Evolutionary conservation across 2,113 vertebrate genomes (phyloP).

Genomic region (Romanogobio albipinnatus): DNA sequence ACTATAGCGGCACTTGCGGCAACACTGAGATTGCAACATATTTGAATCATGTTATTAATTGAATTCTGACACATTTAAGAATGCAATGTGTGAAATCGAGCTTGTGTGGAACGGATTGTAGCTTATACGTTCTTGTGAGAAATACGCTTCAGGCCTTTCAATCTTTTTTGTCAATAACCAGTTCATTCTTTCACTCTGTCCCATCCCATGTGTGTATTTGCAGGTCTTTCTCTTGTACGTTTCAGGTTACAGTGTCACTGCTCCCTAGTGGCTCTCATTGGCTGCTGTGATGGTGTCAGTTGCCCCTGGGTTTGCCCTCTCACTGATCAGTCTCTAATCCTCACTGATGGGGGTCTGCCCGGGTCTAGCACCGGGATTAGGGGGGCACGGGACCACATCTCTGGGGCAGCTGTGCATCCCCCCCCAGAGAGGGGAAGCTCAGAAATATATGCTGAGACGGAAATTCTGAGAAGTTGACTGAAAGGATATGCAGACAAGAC

Average conservation of each 20-base stretch:
- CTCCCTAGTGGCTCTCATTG: slow-evolving; percentile 12
- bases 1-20: neutral
- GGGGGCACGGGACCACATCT: slow-evolving; percentile 36
- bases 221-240: slow-evolving; percentile 25
- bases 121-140: neutral
- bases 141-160: neutral
- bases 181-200: neutral
- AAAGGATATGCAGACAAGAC: neutral
- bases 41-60: neutral
- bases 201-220: neutral
- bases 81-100: neutral
- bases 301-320: slow-evolving; percentile 42
- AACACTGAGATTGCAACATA: neutral
- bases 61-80: neutral
- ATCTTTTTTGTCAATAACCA: neutral
- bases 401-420: slow-evolving; percentile 15
- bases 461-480: neutral
- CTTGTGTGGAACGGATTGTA: no score
- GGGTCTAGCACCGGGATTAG: slow-evolving; percentile 40
- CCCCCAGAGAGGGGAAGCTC: slow-evolving; percentile 13
- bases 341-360: slow-evolving; percentile 43
- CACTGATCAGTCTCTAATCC: slow-evolving; percentile 56
- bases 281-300: slow-evolving; percentile 29
- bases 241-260: slow-evolving; percentile 35
- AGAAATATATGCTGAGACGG: slow-evolving; percentile 22